These are phyloP conservation scores for Protosalanx chinensis DNA, from an alignment of 2,797 vertebrate species.

Conservation along the genomic window DNA sequence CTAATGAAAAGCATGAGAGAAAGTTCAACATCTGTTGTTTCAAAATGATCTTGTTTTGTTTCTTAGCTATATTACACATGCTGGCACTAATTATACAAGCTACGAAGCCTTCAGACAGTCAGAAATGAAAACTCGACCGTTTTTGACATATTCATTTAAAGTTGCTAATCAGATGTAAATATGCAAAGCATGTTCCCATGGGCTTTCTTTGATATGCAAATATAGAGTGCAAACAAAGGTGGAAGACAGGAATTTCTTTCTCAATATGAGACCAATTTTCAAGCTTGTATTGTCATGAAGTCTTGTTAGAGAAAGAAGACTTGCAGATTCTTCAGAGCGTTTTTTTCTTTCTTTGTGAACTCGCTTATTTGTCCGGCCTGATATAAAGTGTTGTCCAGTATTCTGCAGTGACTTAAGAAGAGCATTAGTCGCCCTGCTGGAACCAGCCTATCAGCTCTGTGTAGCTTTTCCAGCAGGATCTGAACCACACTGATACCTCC, in stretches of 20 bases:
- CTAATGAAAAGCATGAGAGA: slow-evolving; percentile 73
- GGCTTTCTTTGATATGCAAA: slow-evolving; percentile 79
- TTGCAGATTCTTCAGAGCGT: not conserved
- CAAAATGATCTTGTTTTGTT: slow-evolving; percentile 69
- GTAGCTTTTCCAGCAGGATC: slow-evolving; percentile 55
- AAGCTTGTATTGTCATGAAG: slow-evolving; percentile 58
- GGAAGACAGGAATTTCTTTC: slow-evolving; percentile 58
- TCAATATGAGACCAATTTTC: slow-evolving; percentile 33
- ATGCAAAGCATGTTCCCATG: slow-evolving; percentile 75
- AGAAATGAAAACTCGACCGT: slow-evolving; percentile 67
- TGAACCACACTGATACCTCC: not conserved
- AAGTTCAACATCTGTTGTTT: slow-evolving; percentile 68
- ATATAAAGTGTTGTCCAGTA: slow-evolving; percentile 9
- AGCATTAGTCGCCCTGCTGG: not conserved
- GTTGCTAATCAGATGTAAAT: slow-evolving; percentile 80
- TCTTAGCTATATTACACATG: slow-evolving; percentile 64
- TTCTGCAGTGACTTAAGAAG: not conserved
- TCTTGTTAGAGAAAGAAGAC: slow-evolving; percentile 34
- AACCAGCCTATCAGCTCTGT: slow-evolving; percentile 25
- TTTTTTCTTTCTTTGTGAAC: not conserved
- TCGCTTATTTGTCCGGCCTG: not conserved
- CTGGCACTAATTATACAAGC: slow-evolving; percentile 74
- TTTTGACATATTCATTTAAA: slow-evolving; percentile 80
- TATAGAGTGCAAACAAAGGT: slow-evolving; percentile 75
- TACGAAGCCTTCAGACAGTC: slow-evolving; percentile 62